Evolutionary conservation across 2,797 vertebrate genomes (phyloP).

Genomic region (Catostomus latipinnis): DNA sequence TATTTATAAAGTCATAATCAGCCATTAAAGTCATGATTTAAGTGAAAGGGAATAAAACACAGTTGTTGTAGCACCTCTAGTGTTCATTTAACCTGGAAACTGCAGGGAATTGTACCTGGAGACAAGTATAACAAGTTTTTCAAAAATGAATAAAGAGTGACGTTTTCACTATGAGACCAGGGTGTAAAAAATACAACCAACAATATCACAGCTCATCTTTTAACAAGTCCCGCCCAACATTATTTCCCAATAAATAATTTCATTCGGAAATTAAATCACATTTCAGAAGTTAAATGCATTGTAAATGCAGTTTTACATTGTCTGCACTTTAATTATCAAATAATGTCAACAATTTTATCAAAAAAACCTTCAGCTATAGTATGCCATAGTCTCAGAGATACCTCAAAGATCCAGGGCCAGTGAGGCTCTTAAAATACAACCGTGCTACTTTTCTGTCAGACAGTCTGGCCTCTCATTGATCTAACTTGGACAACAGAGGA

Average conservation of each 20-base stretch:
- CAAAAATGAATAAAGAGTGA: too few relatives aligned
- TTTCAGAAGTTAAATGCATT: neutral
- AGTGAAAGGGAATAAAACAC: too few relatives aligned
- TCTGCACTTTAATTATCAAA: neutral
- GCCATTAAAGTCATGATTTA: too few relatives aligned
- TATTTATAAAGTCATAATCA: too few relatives aligned
- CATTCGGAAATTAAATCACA: neutral
- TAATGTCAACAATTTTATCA: neutral
- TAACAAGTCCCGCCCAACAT: neutral
- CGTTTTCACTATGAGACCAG: too few relatives aligned
- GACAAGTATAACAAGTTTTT: too few relatives aligned
- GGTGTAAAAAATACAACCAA: too few relatives aligned
- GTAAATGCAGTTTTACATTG: neutral
- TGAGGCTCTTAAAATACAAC: slow-evolving; percentile 24
- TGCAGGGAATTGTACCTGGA: too few relatives aligned
- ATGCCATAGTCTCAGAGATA: slow-evolving; percentile 6
- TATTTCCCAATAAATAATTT: neutral
- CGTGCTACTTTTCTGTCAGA: neutral
- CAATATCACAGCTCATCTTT: neutral
- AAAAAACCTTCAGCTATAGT: slow-evolving; percentile 5
- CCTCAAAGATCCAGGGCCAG: slow-evolving; percentile 17
- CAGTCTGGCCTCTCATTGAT: slow-evolving; percentile 39
- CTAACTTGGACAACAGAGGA: slow-evolving; percentile 69
- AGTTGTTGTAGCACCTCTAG: too few relatives aligned
- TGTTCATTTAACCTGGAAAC: too few relatives aligned